phyloP scores from a whole-genome alignment of 2,888 invertebrate genomes.

The Drosophila histrio region DNA sequence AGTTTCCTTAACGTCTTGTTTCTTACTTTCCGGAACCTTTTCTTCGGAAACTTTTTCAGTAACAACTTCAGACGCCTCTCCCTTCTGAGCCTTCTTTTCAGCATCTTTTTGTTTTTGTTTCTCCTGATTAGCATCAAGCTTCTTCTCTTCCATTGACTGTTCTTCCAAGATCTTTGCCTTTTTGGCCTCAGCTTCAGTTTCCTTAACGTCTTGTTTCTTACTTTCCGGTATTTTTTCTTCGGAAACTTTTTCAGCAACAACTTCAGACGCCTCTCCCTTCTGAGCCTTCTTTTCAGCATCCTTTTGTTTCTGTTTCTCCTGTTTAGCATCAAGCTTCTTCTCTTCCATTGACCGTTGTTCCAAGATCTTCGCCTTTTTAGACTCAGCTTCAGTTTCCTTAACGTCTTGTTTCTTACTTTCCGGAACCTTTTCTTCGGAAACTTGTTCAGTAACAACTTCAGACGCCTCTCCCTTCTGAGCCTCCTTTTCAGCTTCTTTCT shows the following conservation, averaged over 20 bases:
- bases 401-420: slow-evolving; percentile 2
- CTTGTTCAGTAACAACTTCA: slow-evolving; percentile 8
- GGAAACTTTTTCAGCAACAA: slow-evolving; percentile 1
- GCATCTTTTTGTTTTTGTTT: not conserved
- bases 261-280: not conserved
- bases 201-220: not conserved
- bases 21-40: too few relatives aligned
- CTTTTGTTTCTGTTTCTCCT: not conserved
- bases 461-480: not conserved
- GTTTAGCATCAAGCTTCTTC: slow-evolving; percentile 19
- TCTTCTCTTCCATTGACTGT: not conserved
- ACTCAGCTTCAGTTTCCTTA: slow-evolving; percentile 4
- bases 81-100: slow-evolving; percentile 1
- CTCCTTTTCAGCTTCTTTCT: not conserved
- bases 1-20: too few relatives aligned
- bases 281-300: not conserved
- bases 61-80: slow-evolving; percentile 15
- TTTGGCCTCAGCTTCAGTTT: not conserved
- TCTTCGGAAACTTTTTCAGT: too few relatives aligned
- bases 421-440: slow-evolving; percentile 16
- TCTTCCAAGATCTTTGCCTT: not conserved
- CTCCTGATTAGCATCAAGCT: not conserved
- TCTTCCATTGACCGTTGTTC: slow-evolving; percentile 23
- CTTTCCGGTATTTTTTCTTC: not conserved
- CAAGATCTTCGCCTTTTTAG: not conserved